phyloP scores from a whole-genome alignment of 2,888 invertebrate species.

The Melinopterus prodromus region DNA sequence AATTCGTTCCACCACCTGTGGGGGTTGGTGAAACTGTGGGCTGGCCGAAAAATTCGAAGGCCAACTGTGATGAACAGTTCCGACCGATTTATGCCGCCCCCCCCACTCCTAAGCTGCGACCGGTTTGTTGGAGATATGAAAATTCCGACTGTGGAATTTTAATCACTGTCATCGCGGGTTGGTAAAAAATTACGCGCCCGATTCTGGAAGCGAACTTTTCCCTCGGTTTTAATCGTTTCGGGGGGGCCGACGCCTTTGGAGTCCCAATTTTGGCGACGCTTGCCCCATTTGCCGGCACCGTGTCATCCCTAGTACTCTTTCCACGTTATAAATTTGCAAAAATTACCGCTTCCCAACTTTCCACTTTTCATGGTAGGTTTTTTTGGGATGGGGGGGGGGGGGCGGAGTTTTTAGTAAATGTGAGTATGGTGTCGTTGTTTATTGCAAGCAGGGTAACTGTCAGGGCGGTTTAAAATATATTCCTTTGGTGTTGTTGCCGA shows the following conservation, averaged over 20 bases:
- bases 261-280: background rate
- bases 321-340: background rate
- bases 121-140: conserved; percentile 14
- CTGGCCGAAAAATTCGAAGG: background rate
- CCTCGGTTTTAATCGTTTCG: conserved; percentile 15
- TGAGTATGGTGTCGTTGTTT: conserved; percentile 7
- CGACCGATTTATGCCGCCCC: background rate
- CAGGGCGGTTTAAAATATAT: too few species aligned
- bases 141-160: conserved; percentile 14
- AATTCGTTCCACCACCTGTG: conserved; percentile 16
- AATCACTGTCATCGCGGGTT: conserved; percentile 21
- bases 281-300: background rate
- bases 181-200: background rate
- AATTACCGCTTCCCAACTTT: background rate
- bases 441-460: background rate
- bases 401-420: background rate
- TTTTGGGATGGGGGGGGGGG: conserved; percentile 9
- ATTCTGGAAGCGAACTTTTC: conserved; percentile 10
- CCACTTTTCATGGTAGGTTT: background rate
- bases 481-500: too few species aligned
- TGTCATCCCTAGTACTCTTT: background rate
- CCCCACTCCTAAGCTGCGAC: background rate
- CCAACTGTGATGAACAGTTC: background rate
- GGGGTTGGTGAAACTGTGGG: background rate
- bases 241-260: background rate